phyloP scores from a whole-genome alignment of 2,888 invertebrate species.

The Helicoverpa assulta region DNA sequence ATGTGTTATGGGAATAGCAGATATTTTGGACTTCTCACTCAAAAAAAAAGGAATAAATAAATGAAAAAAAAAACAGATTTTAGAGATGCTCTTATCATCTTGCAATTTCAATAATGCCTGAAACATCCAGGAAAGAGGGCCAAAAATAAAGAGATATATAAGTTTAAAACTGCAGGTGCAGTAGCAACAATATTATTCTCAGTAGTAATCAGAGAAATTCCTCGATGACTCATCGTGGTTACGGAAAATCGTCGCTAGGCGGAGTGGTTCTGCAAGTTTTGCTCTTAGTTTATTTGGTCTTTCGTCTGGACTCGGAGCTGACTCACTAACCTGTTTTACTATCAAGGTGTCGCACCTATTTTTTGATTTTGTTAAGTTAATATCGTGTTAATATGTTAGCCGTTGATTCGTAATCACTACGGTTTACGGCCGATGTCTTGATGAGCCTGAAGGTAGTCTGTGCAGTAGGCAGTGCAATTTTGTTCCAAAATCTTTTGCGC shows the following conservation, averaged over 20 bases:
- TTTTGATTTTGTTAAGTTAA: constrained; percentile 30
- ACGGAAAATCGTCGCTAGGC: constrained; percentile 60
- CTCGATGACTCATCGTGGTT: constrained; percentile 61
- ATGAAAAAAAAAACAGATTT: too few relatives aligned
- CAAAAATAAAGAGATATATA: constrained; percentile 7
- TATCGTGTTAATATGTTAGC: constrained; percentile 1
- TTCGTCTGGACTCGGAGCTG: constrained; percentile 61
- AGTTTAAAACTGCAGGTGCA: constrained; percentile 7
- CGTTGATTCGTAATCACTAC: constrained; percentile 5
- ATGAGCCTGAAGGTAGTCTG: too few relatives aligned
- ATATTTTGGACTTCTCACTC: too few relatives aligned
- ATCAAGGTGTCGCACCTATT: constrained; percentile 54
- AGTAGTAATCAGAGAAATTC: constrained; percentile 65
- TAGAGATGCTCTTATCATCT: too few relatives aligned
- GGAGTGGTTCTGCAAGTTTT: constrained; percentile 67
- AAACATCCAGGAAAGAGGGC: constrained; percentile 15
- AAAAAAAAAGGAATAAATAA: too few relatives aligned
- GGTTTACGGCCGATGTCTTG: too few relatives aligned
- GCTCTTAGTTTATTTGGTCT: constrained; percentile 69
- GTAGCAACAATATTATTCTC: constrained; percentile 43
- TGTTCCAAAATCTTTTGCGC: too few relatives aligned
- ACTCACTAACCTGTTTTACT: constrained; percentile 70
- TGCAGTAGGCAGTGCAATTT: too few relatives aligned
- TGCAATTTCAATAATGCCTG: too few relatives aligned
- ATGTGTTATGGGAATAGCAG: too few relatives aligned